Percentiles rank a stretch among this genome's conserved stretches.
Evolutionary conservation across 2,797 vertebrate genomes (phyloP).

Genomic region (Salmo trutta): DNA sequence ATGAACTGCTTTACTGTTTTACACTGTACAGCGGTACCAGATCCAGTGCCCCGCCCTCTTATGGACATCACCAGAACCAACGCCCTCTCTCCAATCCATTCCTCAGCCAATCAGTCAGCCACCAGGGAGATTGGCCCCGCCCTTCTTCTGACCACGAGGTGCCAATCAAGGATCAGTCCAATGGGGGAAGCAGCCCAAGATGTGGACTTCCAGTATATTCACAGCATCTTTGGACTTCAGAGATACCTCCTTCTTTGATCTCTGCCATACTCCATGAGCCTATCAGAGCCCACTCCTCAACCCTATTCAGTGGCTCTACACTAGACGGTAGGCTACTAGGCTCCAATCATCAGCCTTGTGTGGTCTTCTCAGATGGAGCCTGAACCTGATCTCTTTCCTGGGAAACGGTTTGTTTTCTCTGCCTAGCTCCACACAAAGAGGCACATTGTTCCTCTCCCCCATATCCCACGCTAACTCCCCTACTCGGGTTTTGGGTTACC

Average conservation of each 20-base stretch:
- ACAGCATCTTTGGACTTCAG: slow-evolving; percentile 31
- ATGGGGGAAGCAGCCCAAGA: slow-evolving; percentile 27
- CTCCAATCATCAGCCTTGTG: slow-evolving; percentile 72
- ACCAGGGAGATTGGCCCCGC: slow-evolving; percentile 53
- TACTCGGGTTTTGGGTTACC: slow-evolving; percentile 76
- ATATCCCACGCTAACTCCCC: slow-evolving; percentile 74
- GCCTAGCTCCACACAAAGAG: slow-evolving; percentile 74
- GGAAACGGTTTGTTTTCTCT: slow-evolving; percentile 78
- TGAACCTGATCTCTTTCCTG: slow-evolving; percentile 78
- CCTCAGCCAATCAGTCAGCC: slow-evolving; percentile 47
- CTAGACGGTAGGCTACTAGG: too few species aligned
- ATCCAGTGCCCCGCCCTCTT: slow-evolving; percentile 65
- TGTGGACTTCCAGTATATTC: slow-evolving; percentile 19
- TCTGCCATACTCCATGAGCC: background rate
- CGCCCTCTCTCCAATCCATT: slow-evolving; percentile 48
- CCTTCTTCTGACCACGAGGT: slow-evolving; percentile 62
- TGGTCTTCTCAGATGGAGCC: slow-evolving; percentile 77
- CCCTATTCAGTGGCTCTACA: too few species aligned
- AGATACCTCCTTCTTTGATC: slow-evolving; percentile 3
- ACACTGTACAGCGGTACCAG: slow-evolving; percentile 55
- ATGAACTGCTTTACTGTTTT: slow-evolving; percentile 67
- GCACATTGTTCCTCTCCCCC: slow-evolving; percentile 74
- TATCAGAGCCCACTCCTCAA: too few species aligned
- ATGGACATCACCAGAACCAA: slow-evolving; percentile 66
- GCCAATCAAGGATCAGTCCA: slow-evolving; percentile 62